These are phyloP conservation scores for Glyptemys insculpta DNA, from an alignment of 2,797 vertebrate genomes.

Conservation along the genomic window DNA sequence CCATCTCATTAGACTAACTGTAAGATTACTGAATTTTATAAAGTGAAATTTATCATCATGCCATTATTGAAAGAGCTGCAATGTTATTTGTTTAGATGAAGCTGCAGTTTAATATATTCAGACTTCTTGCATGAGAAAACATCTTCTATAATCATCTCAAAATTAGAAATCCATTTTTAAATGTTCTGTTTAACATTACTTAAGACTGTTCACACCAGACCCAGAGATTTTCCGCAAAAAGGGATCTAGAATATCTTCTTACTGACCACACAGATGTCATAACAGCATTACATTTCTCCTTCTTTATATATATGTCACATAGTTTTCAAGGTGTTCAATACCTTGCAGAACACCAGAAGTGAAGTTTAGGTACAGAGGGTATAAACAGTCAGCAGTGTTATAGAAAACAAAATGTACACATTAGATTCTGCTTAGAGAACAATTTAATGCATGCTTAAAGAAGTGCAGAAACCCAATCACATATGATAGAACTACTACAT, in stretches of 20 bases:
- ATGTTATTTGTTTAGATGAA: neutral
- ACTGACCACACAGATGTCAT: slow-evolving; percentile 28
- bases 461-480: neutral
- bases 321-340: slow-evolving; percentile 83
- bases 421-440: neutral
- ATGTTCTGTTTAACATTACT: neutral
- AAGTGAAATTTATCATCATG: neutral
- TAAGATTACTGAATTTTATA: neutral
- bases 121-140: neutral
- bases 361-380: slow-evolving; percentile 80
- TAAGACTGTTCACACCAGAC: rapidly evolving
- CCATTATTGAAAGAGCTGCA: neutral
- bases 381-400: slow-evolving; percentile 82
- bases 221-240: neutral
- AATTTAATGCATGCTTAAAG: neutral
- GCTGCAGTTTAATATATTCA: neutral
- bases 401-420: slow-evolving; percentile 80
- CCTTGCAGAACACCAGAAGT: slow-evolving; percentile 82
- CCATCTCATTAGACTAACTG: neutral
- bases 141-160: neutral
- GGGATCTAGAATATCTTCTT: neutral
- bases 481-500: neutral
- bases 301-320: slow-evolving; percentile 81
- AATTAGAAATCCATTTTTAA: neutral
- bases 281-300: slow-evolving; percentile 68